A percentile compares a stretch with the other conserved stretches of the same genome.
Conservation (phyloP, 2,888 invertebrate genomes). For the Anaspis maculata region DNA sequence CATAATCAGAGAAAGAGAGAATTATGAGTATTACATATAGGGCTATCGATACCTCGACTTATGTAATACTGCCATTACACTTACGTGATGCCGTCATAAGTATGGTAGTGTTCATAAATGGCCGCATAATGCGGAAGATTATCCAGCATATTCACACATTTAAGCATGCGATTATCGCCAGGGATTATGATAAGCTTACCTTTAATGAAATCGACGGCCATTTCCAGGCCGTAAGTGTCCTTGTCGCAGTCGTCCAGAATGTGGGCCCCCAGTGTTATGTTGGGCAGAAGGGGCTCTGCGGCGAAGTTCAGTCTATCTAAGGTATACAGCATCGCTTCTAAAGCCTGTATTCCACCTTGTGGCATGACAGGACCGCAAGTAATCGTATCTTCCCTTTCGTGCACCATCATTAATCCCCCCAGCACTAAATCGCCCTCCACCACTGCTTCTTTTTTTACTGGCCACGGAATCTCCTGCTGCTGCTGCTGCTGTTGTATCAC, state of each 20-base stretch:
- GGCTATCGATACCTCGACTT: too few species aligned
- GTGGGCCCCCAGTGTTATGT: slow-evolving; percentile 76
- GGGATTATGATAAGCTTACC: slow-evolving; percentile 63
- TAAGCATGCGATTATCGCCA: too few species aligned
- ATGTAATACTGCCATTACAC: too few species aligned
- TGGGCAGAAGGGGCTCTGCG: slow-evolving; percentile 60
- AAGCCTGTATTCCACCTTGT: slow-evolving; percentile 80
- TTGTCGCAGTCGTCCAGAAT: slow-evolving; percentile 92
- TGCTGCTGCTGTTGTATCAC: slow-evolving; percentile 17
- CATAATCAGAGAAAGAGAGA: too few species aligned
- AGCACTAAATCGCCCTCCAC: slow-evolving; percentile 83
- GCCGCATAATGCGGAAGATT: too few species aligned
- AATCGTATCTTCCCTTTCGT: slow-evolving; percentile 78
- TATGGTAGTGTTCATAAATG: too few species aligned
- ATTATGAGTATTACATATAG: too few species aligned
- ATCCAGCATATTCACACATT: too few species aligned
- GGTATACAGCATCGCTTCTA: slow-evolving; percentile 89
- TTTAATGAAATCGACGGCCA: slow-evolving; percentile 96
- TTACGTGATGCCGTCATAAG: too few species aligned
- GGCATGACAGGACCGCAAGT: slow-evolving; percentile 93
- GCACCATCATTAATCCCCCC: slow-evolving; percentile 93
- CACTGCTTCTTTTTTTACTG: slow-evolving; percentile 76
- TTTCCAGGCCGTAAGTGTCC: slow-evolving; percentile 90
- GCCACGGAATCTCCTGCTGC: slow-evolving; percentile 51
- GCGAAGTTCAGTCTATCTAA: slow-evolving; percentile 69